Base-by-base conservation (phyloP, 2,888 invertebrate genomes). In the Drosophila dives region DNA sequence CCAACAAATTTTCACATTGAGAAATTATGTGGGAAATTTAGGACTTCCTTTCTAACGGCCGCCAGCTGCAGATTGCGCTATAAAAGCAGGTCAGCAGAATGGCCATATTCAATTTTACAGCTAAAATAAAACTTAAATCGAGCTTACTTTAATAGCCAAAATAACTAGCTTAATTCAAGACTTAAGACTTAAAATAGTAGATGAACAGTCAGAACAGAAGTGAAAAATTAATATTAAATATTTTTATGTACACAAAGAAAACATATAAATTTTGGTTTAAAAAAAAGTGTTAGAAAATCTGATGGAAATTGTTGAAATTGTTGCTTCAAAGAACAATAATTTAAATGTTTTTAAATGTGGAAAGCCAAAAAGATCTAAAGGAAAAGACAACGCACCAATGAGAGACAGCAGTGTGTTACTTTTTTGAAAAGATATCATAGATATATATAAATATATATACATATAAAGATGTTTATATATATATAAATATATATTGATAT, bases 341-440 rank as follows among this genome's bases (percentile, higher is more conserved):
- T 63, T 42, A 64, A 50, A 49, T 56, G 59, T 56, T 64, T 56
- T 64, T 40, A 51, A 80, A 63, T 75, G 49, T 63, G 32, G 53
- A 59, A 69, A 67, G 65, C 64, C 55, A 68, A 75, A 77, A 75
- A 71, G 69, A 67, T 59, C 66, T 58, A 72, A 80, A 75, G 70
- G 80, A 86, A 89, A 78, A 90, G 89, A 90, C 90, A 90, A 89
- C 90, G 85, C 86, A 91, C 90, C 87, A 89, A 91, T 90, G 81
- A 80, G 64, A 80, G 89, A 87, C 81, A 90, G 79, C 82, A 85
- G 75, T 83, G 74, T 50, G 64, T 71, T 64, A 54, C n/a, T 63
- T 77, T 84, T 84, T 72, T 36, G 54, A 68, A 67, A 78, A 42
- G 32, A 54, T 51, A 12, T 40, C 15, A 64, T 23, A 45, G 4